These are phyloP conservation scores for Cancer borealis DNA, from an alignment of 2,888 invertebrate genomes.

Conservation along the genomic window DNA sequence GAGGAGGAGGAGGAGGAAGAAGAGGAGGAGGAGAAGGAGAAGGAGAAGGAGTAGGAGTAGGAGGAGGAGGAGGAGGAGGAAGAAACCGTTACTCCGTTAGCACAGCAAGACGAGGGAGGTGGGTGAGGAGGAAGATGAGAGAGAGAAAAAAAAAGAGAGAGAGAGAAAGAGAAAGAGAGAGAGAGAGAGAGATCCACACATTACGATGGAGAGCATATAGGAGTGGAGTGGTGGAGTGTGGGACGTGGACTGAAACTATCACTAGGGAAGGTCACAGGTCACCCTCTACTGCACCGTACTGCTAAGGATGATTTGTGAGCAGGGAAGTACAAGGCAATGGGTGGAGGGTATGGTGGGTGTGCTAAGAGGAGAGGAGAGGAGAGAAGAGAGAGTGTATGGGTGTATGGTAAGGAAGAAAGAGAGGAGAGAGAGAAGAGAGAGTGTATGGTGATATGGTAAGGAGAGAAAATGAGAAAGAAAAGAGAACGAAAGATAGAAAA, in stretches of 20 bases:
- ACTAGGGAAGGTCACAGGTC: background rate
- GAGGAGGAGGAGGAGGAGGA: background rate
- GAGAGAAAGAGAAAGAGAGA: background rate
- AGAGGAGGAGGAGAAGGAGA: background rate
- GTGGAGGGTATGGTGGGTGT: background rate
- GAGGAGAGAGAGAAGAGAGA: too few relatives aligned
- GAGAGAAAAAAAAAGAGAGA: constrained; percentile 5
- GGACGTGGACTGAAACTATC: background rate
- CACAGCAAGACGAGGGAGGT: background rate
- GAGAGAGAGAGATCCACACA: background rate
- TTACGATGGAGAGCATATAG: background rate
- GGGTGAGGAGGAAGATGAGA: background rate
- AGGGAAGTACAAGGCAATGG: background rate
- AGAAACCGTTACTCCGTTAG: background rate
- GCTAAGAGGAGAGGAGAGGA: background rate
- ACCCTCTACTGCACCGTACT: background rate
- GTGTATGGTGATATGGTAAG: background rate
- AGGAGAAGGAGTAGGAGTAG: background rate
- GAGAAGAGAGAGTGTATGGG: background rate
- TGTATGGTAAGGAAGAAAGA: background rate
- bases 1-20: background rate
- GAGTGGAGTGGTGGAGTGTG: background rate
- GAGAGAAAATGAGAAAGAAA: too few relatives aligned
- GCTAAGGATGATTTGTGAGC: background rate
- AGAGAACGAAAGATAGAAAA: background rate